Evolutionary conservation across 2,797 vertebrate genomes (phyloP).

Genomic region (Takifugu rubripes): DNA sequence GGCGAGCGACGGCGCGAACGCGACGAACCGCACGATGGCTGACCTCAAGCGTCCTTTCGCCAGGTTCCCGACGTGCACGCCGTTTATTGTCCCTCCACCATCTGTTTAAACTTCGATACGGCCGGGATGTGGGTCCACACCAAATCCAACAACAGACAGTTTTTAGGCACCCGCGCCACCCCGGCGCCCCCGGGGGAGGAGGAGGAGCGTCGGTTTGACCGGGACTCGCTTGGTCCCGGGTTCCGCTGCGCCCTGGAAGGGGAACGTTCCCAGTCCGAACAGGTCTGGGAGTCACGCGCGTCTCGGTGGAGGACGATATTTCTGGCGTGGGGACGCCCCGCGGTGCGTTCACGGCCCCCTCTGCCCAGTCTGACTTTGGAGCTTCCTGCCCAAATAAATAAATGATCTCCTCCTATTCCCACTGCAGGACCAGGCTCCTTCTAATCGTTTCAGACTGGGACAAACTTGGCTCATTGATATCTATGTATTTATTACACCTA

Average conservation of each 20-base stretch:
- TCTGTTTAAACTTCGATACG: no score
- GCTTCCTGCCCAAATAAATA: constrained; percentile 69
- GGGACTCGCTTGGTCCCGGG: constrained; percentile 20
- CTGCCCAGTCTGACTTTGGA: constrained; percentile 59
- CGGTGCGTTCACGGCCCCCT: constrained; percentile 10
- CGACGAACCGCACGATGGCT: no score
- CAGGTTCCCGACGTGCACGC: no score
- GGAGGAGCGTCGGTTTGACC: constrained; percentile 34
- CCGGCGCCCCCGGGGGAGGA: constrained; percentile 22
- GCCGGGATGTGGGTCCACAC: no score
- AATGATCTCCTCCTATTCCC: constrained; percentile 58
- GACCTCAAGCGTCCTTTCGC: no score
- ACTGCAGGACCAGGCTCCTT: constrained; percentile 61
- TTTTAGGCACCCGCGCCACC: constrained; percentile 14
- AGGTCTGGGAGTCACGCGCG: no score
- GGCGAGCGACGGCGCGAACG: no score
- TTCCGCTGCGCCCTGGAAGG: constrained; percentile 39
- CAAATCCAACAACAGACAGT: background rate
- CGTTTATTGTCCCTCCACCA: no score
- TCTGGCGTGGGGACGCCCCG: constrained; percentile 14
- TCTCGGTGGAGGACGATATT: background rate
- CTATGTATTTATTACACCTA: constrained; percentile 83
- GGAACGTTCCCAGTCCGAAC: constrained; percentile 35
- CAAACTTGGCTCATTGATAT: constrained; percentile 82
- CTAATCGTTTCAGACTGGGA: constrained; percentile 78